Percentiles rank a stretch among this genome's conserved stretches.
These are phyloP conservation scores for Tachysurus vachellii DNA, from an alignment of 2,113 vertebrate genomes.

Conservation along the genomic window DNA sequence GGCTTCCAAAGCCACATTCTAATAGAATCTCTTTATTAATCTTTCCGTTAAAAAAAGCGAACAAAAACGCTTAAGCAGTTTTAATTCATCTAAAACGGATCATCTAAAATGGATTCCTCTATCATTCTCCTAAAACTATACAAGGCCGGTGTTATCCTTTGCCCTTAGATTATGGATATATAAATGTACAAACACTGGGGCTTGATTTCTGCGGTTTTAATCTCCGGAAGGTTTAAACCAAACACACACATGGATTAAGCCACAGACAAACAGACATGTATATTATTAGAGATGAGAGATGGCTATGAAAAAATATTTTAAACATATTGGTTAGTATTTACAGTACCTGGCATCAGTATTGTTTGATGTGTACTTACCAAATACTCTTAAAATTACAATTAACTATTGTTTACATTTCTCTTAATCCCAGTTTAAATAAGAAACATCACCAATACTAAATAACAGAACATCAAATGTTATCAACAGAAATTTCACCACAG, in stretches of 20 bases:
- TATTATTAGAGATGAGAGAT: background rate
- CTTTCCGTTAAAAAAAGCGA: background rate
- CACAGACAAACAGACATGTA: slow-evolving; percentile 5
- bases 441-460: too few species aligned
- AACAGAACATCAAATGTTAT: too few species aligned
- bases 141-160: background rate
- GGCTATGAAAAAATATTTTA: background rate
- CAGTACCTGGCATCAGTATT: background rate
- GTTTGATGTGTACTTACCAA: background rate
- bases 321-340: background rate
- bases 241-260: slow-evolving; percentile 21
- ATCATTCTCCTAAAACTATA: background rate
- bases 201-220: slow-evolving; percentile 33
- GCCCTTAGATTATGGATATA: background rate
- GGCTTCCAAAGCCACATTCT: background rate
- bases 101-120: background rate
- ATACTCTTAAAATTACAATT: background rate
- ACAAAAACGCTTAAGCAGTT: background rate
- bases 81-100: background rate
- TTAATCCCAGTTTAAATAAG: too few species aligned
- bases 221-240: slow-evolving; percentile 18
- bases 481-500: too few species aligned
- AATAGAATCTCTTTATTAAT: background rate
- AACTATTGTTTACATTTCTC: background rate
- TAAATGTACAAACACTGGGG: slow-evolving; percentile 4